These are phyloP conservation scores for Trachelus iudaicus DNA, from an alignment of 2,888 invertebrate genomes.

Conservation along the genomic window DNA sequence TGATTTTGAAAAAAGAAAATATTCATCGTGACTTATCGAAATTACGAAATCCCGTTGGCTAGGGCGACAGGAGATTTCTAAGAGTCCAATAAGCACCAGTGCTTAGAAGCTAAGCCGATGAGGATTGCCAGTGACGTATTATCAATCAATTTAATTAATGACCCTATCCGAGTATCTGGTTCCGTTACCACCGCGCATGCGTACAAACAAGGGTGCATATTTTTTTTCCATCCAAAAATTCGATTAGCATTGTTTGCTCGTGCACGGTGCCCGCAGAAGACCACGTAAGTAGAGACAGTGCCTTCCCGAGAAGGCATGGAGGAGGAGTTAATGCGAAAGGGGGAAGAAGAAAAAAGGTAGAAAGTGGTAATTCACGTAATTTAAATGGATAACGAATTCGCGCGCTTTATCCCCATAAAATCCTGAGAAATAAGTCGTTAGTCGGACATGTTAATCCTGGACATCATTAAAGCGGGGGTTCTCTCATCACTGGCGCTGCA, in stretches of 20 bases:
- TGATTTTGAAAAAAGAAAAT: too few species aligned
- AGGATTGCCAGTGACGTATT: not conserved
- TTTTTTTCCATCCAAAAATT: not conserved
- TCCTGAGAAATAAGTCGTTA: slow-evolving; percentile 38
- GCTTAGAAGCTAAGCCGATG: not conserved
- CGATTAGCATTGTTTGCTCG: not conserved
- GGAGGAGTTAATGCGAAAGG: not conserved
- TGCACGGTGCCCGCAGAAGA: not conserved
- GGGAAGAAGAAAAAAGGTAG: not conserved
- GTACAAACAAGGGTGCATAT: not conserved
- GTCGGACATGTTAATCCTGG: slow-evolving; percentile 47
- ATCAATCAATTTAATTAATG: not conserved
- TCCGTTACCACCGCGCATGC: not conserved
- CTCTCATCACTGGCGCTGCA: not conserved
- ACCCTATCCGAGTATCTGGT: not conserved
- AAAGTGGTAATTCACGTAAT: slow-evolving; percentile 4
- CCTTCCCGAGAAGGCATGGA: not conserved
- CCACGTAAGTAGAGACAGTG: not conserved
- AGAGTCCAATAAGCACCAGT: not conserved
- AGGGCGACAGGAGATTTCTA: not conserved
- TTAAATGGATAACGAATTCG: not conserved
- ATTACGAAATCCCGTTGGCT: not conserved
- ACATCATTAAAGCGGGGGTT: slow-evolving; percentile 40
- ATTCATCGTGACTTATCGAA: not conserved
- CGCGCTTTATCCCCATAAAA: not conserved